phyloP scores from a whole-genome alignment of 2,797 vertebrate species.

The Prunella strophiata region DNA sequence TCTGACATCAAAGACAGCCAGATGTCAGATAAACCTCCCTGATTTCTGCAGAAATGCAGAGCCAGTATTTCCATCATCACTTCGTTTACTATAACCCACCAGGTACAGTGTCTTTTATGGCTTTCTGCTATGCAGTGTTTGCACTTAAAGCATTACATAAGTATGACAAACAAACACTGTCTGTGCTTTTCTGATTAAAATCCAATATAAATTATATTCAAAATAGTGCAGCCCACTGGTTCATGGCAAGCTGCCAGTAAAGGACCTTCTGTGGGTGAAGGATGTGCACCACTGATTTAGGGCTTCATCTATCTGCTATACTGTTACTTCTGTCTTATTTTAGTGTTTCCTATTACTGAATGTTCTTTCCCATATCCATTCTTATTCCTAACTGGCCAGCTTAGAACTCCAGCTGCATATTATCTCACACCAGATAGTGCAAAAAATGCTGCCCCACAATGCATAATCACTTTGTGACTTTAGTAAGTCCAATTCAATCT shows the following conservation, averaged over 20 bases:
- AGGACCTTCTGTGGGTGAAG: not conserved
- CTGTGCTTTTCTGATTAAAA: slow-evolving; percentile 20
- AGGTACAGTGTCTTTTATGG: not conserved
- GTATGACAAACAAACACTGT: not conserved
- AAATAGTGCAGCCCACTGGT: not conserved
- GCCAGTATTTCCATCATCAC: not conserved
- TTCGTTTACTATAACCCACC: not conserved
- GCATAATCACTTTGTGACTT: not conserved
- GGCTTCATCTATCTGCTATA: not conserved
- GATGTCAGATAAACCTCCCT: not conserved
- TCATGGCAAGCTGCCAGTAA: not conserved
- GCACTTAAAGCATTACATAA: not conserved
- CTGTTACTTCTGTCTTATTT: not conserved
- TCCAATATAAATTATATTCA: slow-evolving; percentile 5
- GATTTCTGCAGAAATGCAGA: not conserved
- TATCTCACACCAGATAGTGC: not conserved
- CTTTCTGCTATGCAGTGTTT: not conserved
- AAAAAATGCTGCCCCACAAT: not conserved
- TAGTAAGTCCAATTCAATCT: not conserved
- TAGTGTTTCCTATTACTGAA: not conserved
- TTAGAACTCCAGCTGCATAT: not conserved
- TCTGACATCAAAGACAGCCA: not conserved
- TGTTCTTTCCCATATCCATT: not conserved
- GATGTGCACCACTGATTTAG: not conserved
- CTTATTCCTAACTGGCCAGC: not conserved